These are phyloP conservation scores for Microchirus variegatus DNA, from an alignment of 2,797 vertebrate genomes.

Conservation along the genomic window DNA sequence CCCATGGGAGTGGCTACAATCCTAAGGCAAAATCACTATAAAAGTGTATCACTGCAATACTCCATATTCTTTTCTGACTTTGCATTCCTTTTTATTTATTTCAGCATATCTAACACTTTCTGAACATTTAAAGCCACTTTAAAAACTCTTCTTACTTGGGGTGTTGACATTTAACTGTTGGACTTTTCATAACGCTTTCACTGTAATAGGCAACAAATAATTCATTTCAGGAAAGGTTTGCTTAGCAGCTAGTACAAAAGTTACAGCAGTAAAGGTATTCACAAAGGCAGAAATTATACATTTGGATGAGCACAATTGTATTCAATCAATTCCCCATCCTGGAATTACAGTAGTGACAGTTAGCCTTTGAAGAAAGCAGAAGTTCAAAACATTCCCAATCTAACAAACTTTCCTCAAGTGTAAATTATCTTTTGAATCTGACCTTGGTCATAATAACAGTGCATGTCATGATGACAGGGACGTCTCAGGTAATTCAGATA, in stretches of 20 bases:
- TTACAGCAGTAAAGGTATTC: not conserved
- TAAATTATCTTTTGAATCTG: constrained; percentile 10
- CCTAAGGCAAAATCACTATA: constrained; percentile 40
- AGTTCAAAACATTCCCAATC: constrained; percentile 11
- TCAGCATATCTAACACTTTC: not conserved
- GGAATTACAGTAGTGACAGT: not conserved
- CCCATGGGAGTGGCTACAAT: constrained; percentile 43
- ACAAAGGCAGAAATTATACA: constrained; percentile 10
- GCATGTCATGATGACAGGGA: constrained; percentile 33
- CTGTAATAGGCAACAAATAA: not conserved
- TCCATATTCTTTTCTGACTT: constrained; percentile 12
- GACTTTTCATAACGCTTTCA: not conserved
- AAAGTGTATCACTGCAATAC: constrained; percentile 3
- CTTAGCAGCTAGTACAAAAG: not conserved
- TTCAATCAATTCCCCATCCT: not conserved
- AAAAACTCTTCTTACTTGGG: not conserved
- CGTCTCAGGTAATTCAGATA: constrained; percentile 33
- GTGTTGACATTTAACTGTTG: not conserved
- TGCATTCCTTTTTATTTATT: constrained; percentile 9
- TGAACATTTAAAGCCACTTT: not conserved
- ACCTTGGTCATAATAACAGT: constrained; percentile 16
- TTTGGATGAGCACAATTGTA: constrained; percentile 1
- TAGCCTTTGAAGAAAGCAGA: not conserved
- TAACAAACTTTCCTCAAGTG: constrained; percentile 11
- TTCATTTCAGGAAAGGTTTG: too few species aligned